These are phyloP conservation scores for Acinonyx jubatus DNA, from an alignment of 2,113 vertebrate species.

Conservation along the genomic window DNA sequence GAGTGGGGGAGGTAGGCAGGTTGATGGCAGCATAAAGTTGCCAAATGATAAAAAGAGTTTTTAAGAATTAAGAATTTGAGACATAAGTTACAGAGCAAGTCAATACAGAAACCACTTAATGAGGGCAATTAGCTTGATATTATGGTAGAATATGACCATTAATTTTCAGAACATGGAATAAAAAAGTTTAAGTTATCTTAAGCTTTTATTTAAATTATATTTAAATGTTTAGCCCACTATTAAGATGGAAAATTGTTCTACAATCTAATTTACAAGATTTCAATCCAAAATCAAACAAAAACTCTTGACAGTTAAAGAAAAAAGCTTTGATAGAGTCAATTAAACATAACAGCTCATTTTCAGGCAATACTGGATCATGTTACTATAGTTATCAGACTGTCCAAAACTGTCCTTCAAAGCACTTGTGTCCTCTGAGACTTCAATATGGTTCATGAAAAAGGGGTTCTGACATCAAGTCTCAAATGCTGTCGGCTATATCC, in stretches of 20 bases:
- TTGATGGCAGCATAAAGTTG: slow-evolving; percentile 12
- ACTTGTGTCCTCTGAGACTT: slow-evolving; percentile 39
- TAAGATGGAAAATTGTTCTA: slow-evolving; percentile 25
- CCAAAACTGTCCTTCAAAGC: slow-evolving; percentile 52
- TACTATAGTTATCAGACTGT: slow-evolving; percentile 50
- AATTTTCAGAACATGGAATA: slow-evolving; percentile 1
- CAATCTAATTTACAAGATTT: slow-evolving; percentile 54
- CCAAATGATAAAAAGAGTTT: neutral
- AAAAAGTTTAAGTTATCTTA: slow-evolving; percentile 35
- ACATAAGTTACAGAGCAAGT: slow-evolving; percentile 40
- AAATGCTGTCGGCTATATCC: slow-evolving; percentile 5
- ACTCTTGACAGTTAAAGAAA: slow-evolving; percentile 22
- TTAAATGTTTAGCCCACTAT: slow-evolving; percentile 35
- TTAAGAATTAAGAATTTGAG: slow-evolving; percentile 10
- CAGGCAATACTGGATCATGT: slow-evolving; percentile 48
- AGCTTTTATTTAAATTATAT: slow-evolving; percentile 47
- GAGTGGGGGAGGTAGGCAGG: neutral
- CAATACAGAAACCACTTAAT: neutral
- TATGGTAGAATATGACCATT: slow-evolving; percentile 38
- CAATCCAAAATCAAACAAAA: slow-evolving; percentile 66
- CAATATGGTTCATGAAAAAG: slow-evolving; percentile 48
- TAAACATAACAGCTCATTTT: slow-evolving; percentile 51
- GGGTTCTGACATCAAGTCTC: slow-evolving; percentile 39
- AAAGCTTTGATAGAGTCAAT: slow-evolving; percentile 44
- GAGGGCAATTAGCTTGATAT: slow-evolving; percentile 6